These are phyloP conservation scores for Pseudomyrmex dendroicus DNA, from an alignment of 1,140 invertebrate species.

Conservation along the genomic window DNA sequence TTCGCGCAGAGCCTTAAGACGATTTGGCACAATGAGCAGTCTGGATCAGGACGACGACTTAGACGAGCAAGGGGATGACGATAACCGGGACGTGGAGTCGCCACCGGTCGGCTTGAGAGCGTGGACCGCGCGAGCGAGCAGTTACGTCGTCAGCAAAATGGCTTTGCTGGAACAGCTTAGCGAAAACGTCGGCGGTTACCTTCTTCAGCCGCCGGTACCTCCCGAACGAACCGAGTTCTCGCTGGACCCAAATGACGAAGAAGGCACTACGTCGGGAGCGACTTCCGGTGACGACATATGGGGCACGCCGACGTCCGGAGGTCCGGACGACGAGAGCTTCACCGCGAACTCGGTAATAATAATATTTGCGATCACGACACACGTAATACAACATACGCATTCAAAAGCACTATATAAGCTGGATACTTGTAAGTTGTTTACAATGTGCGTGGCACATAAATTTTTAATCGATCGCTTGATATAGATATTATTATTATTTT, in stretches of 20 bases:
- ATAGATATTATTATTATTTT: slow-evolving; percentile 5
- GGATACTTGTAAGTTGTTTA: neutral
- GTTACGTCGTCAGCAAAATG: slow-evolving; percentile 93
- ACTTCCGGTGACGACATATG: slow-evolving; percentile 93
- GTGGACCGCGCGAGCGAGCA: slow-evolving; percentile 92
- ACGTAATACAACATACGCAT: slow-evolving; percentile 11
- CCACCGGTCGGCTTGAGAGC: slow-evolving; percentile 85
- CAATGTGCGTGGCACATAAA: neutral
- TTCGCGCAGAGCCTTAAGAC: slow-evolving; percentile 83
- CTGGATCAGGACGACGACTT: slow-evolving; percentile 87
- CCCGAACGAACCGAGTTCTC: slow-evolving; percentile 82
- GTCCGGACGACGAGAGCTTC: slow-evolving; percentile 90
- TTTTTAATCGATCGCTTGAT: slow-evolving; percentile 19
- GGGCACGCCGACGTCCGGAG: slow-evolving; percentile 94
- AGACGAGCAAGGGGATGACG: slow-evolving; percentile 83
- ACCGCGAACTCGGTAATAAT: slow-evolving; percentile 84
- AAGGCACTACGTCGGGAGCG: slow-evolving; percentile 90
- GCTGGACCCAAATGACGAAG: slow-evolving; percentile 85
- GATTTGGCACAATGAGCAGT: slow-evolving; percentile 92
- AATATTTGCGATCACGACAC: slow-evolving; percentile 17
- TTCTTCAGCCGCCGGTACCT: slow-evolving; percentile 81
- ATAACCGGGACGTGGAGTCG: slow-evolving; percentile 80
- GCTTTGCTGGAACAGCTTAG: slow-evolving; percentile 87
- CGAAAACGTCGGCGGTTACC: slow-evolving; percentile 84
- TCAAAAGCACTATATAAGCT: neutral